Percentiles rank a stretch among this genome's conserved stretches.
Conservation (phyloP, 1,140 invertebrate species). For the Venturia canescens region DNA sequence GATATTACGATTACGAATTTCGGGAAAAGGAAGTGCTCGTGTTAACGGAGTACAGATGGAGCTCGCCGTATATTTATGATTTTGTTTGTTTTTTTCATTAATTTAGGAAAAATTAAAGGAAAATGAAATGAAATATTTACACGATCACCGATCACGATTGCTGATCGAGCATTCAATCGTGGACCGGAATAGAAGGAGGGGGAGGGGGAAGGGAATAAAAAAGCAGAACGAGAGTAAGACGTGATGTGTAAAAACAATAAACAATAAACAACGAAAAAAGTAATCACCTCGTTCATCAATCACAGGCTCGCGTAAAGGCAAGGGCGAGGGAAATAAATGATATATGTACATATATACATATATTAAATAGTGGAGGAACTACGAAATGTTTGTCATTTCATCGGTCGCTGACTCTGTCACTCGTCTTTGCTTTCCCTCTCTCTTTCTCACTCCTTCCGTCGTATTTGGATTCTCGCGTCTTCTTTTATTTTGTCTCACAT, state of each 20-base stretch:
- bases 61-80: background rate
- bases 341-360: constrained; percentile 2
- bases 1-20: constrained; percentile 2
- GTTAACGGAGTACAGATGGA: background rate
- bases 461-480: no score
- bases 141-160: background rate
- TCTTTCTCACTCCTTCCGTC: no score
- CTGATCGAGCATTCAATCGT: no score
- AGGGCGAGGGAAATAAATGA: background rate
- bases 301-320: constrained; percentile 18
- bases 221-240: background rate
- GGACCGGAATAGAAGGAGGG: background rate
- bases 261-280: background rate
- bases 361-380: background rate
- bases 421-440: background rate
- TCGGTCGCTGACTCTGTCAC: no score
- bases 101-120: background rate
- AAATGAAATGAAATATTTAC: background rate
- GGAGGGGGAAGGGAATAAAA: background rate
- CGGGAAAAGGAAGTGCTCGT: constrained; percentile 18
- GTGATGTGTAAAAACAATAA: background rate
- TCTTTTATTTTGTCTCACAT: no score
- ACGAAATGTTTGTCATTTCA: no score
- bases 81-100: background rate
- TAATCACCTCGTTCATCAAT: constrained; percentile 12